Conservation (phyloP, 2,888 invertebrate genomes). For the Ennomos erosarius region DNA sequence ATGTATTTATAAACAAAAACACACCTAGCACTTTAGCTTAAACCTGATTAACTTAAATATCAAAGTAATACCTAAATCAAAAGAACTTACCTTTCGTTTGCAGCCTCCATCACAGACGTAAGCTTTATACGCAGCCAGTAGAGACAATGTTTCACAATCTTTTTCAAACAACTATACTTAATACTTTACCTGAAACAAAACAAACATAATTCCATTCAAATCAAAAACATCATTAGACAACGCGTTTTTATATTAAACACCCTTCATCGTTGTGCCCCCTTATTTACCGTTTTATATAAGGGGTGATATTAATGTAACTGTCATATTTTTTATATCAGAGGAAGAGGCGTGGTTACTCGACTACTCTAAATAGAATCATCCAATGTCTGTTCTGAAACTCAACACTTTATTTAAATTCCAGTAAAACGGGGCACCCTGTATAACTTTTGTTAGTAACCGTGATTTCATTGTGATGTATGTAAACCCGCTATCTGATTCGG, state of each 20-base stretch:
- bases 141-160: too few relatives aligned
- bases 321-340: conserved; percentile 59
- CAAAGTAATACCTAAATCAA: too few relatives aligned
- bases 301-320: conserved; percentile 68
- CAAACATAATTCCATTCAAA: conserved; percentile 2
- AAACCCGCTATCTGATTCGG: conserved; percentile 31
- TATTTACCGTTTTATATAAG: conserved; percentile 48
- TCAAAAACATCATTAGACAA: conserved; percentile 9
- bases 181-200: conserved; percentile 29
- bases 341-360: conserved; percentile 80
- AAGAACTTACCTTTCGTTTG: too few relatives aligned
- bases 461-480: conserved; percentile 32
- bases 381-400: conserved; percentile 63
- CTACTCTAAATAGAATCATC: conserved; percentile 67
- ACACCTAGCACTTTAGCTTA: too few relatives aligned
- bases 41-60: too few relatives aligned
- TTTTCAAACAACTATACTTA: not conserved
- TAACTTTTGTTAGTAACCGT: conserved; percentile 24
- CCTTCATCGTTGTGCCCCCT: conserved; percentile 37
- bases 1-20: too few relatives aligned
- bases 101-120: not conserved
- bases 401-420: conserved; percentile 53
- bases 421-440: conserved; percentile 28
- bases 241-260: conserved; percentile 14
- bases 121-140: too few relatives aligned